phyloP scores from a whole-genome alignment of 2,888 invertebrate species.

The Brenthis ino region DNA sequence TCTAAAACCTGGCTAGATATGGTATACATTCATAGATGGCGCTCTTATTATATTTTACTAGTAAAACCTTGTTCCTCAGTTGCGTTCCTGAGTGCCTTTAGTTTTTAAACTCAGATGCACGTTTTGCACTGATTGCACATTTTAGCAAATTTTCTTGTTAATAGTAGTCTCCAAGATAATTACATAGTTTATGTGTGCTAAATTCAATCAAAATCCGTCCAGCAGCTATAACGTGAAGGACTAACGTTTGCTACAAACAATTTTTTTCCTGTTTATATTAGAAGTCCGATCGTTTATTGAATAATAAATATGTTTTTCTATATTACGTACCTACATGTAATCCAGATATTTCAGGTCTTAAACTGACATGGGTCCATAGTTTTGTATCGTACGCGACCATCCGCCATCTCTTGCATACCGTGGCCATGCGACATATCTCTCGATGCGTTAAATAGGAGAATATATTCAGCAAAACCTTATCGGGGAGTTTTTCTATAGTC shows the following conservation, averaged over 20 bases:
- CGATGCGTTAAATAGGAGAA: constrained; percentile 97
- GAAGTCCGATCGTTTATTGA: not conserved
- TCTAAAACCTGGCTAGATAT: too few relatives aligned
- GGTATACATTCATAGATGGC: too few relatives aligned
- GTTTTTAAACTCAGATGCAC: too few relatives aligned
- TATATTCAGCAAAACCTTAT: constrained; percentile 96
- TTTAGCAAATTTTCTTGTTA: too few relatives aligned
- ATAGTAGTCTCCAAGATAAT: too few relatives aligned
- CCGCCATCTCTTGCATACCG: constrained; percentile 98
- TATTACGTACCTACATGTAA: constrained; percentile 87
- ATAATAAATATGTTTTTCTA: not conserved
- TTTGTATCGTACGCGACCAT: constrained; percentile 96
- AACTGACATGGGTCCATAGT: constrained; percentile 97
- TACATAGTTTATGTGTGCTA: too few relatives aligned
- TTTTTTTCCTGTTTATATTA: not conserved
- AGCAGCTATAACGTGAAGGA: too few relatives aligned
- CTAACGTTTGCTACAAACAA: not conserved
- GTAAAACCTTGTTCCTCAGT: too few relatives aligned
- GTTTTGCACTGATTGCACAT: too few relatives aligned
- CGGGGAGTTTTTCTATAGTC: constrained; percentile 98
- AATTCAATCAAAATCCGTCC: too few relatives aligned
- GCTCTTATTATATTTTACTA: too few relatives aligned
- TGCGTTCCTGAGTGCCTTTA: too few relatives aligned
- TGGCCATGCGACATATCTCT: constrained; percentile 96
- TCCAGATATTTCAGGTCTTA: constrained; percentile 98